Evolutionary conservation across 2,113 vertebrate species (phyloP).

Genomic region (Mellivora capensis): DNA sequence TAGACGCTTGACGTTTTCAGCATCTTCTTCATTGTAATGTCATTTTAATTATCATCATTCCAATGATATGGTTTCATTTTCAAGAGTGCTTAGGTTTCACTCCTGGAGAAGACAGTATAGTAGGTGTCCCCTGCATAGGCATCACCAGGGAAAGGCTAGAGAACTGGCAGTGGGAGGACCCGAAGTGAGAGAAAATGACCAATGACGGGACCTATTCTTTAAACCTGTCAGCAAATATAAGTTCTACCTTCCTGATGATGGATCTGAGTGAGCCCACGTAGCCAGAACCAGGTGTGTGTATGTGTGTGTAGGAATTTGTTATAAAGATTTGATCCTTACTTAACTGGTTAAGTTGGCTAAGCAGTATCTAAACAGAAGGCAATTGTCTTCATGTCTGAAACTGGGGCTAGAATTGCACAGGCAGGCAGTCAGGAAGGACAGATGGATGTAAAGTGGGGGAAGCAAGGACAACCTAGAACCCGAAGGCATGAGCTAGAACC

Average conservation of each 20-base stretch:
- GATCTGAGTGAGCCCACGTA: neutral
- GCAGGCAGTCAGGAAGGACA: neutral
- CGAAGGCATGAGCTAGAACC: neutral
- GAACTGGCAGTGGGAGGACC: neutral
- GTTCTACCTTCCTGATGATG: neutral
- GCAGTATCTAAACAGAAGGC: neutral
- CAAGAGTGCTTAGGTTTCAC: neutral
- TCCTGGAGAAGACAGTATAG: neutral
- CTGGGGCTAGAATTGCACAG: neutral
- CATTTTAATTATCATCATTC: neutral
- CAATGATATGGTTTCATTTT: neutral
- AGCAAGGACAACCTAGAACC: neutral
- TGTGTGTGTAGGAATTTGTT: neutral
- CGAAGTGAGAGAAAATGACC: neutral
- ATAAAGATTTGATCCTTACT: neutral
- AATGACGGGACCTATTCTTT: too few relatives aligned
- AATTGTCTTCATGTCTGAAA: neutral
- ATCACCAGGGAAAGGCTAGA: neutral
- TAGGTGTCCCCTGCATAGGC: neutral
- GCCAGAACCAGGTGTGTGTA: neutral
- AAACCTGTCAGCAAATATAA: neutral
- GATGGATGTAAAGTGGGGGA: neutral
- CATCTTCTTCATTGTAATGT: neutral
- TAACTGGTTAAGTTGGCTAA: neutral
- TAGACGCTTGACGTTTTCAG: neutral